Conservation (phyloP, 64 coral and sea anemone genomes). For the Stylophora pistillata region DNA sequence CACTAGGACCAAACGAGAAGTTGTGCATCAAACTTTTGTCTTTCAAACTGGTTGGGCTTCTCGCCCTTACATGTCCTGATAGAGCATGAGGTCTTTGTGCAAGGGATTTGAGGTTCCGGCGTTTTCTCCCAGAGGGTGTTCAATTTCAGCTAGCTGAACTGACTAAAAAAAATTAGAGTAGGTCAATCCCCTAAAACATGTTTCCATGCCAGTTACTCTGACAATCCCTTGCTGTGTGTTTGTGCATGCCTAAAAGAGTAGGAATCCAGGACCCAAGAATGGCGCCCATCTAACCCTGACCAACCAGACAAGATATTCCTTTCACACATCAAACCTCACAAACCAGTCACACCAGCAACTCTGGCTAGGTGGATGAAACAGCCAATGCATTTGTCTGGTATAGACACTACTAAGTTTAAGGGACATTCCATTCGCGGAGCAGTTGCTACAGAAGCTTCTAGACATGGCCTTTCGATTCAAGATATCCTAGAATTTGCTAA, state of each 20-base stretch:
- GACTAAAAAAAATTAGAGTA: neutral
- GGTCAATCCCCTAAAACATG: conserved; percentile 36
- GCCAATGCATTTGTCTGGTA: neutral
- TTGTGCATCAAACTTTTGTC: conserved; percentile 9
- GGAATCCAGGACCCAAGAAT: conserved; percentile 3
- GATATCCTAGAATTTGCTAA: conserved; percentile 49
- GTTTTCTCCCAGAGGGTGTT: neutral
- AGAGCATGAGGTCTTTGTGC: neutral
- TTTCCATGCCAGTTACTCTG: conserved; percentile 58
- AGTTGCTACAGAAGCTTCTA: conserved; percentile 4
- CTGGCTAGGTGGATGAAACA: conserved; percentile 47
- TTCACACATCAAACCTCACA: conserved; percentile 41
- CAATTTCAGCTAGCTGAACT: conserved; percentile 30
- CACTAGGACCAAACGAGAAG: neutral
- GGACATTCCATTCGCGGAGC: conserved; percentile 22
- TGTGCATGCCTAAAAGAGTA: conserved; percentile 18
- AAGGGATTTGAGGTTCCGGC: neutral
- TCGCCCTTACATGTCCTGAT: neutral
- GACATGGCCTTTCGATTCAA: neutral
- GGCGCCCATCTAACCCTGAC: neutral
- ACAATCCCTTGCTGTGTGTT: conserved; percentile 44
- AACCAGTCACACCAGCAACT: conserved; percentile 46
- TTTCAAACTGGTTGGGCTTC: neutral
- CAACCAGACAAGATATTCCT: conserved; percentile 26
- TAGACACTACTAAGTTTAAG: conserved; percentile 45